Percentiles rank a stretch among this genome's conserved stretches.
These are phyloP conservation scores for Struthio camelus DNA, from an alignment of 2,113 vertebrate species.

Conservation along the genomic window DNA sequence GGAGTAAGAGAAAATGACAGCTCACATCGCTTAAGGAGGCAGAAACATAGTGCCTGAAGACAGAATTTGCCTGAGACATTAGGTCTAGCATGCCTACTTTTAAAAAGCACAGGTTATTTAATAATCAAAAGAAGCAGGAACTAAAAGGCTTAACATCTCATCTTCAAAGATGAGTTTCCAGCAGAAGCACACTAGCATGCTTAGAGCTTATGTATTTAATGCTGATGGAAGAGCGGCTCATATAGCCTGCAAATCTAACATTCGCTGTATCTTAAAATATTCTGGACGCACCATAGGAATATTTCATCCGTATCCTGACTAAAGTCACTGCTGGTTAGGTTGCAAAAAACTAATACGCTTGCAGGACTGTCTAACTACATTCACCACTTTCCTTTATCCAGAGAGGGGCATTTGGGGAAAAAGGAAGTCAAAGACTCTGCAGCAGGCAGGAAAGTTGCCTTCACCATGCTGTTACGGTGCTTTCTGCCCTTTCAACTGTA, in stretches of 20 bases:
- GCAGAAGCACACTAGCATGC: neutral
- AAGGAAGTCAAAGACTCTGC: neutral
- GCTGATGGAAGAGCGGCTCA: neutral
- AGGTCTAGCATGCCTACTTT: neutral
- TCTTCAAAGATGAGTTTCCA: neutral
- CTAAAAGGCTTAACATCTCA: neutral
- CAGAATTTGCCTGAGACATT: neutral
- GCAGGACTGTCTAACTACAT: neutral
- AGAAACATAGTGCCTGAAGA: neutral
- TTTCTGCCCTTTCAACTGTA: neutral
- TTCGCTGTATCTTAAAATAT: neutral
- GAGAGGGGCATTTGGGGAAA: neutral
- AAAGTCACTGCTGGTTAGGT: neutral
- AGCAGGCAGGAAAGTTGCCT: neutral
- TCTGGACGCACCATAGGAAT: neutral
- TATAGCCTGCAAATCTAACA: neutral
- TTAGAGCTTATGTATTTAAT: neutral
- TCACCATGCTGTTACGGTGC: neutral
- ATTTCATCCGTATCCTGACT: neutral
- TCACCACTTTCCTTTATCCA: neutral
- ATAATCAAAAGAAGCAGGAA: neutral
- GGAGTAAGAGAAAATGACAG: conserved; percentile 43
- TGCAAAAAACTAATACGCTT: neutral
- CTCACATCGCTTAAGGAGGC: conserved; percentile 8
- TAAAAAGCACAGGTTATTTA: neutral